Evolutionary conservation across 1,140 invertebrate species (phyloP), one percentile per base, ranked within the genome.

Genomic region (Lineus longissimus): DNA sequence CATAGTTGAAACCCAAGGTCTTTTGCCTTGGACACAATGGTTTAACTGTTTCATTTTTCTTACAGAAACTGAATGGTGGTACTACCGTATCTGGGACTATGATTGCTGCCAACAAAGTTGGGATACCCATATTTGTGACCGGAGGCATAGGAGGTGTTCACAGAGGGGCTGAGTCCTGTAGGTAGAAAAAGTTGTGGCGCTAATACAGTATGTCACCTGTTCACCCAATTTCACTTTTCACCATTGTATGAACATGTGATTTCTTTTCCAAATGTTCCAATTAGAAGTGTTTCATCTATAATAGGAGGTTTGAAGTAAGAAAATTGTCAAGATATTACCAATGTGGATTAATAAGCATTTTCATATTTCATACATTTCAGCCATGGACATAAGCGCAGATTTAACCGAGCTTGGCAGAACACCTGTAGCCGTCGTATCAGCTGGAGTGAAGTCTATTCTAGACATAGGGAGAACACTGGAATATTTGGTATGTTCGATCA

Each of bases 31-130:
- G n/a, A n/a, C n/a, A n/a, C n/a, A 51, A 51, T 51, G 25, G 47
- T 23, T 51, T 11, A 43, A 43, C 19, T 43, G 40, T 43, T 22
- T 58, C 29, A 29, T n/a, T 31, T 58, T 55, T 6, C 62, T 67
- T 77, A 23, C 69, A 87, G 76, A 82, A 85, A 62, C 73, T 88
- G 31, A 88, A 89, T 83, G 97, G 95, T 9, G 96, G 96, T 1
- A 99, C 95, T 0, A 99, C 97, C 0, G 96, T 99, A 0, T 91
- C 95, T 6, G 94, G 90, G 4, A 99, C 97, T 2, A 90, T 98
- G 83, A 83, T 94, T 13, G 84, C 91, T 15, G 91, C 95, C 1
- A 84, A 93, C 45, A 80, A 85, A 67, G 88, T 88, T 31, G 90
- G 89, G 9, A 95, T 99, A 73, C 84, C 87, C n/a, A 84, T 99